Conservation (phyloP, 2,113 vertebrate species). For the Pimephales promelas region DNA sequence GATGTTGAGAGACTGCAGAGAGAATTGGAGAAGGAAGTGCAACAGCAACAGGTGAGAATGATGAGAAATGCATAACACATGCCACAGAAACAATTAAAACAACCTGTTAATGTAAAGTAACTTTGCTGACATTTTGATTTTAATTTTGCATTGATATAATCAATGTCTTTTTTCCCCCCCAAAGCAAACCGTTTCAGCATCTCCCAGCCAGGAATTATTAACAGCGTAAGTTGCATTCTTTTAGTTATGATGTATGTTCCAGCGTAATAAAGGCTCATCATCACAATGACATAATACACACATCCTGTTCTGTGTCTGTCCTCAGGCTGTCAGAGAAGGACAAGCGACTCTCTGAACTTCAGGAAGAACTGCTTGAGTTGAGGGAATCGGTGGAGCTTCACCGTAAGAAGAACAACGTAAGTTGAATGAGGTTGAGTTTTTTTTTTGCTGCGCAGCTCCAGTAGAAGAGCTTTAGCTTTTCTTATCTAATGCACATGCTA, state of each 20-base stretch:
- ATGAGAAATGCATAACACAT: neutral
- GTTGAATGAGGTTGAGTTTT: constrained; percentile 54
- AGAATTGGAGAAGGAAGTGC: constrained; percentile 74
- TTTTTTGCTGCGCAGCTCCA: neutral
- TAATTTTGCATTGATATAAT: neutral
- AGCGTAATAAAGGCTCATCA: neutral
- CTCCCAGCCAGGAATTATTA: constrained; percentile 69
- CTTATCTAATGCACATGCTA: neutral
- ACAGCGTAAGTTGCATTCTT: constrained; percentile 61
- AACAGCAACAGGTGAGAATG: constrained; percentile 79
- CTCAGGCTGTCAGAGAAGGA: constrained; percentile 87
- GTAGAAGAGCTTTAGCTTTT: neutral
- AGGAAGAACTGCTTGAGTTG: constrained; percentile 80
- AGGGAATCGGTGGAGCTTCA: constrained; percentile 88
- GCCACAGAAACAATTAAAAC: neutral
- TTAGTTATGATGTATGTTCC: neutral
- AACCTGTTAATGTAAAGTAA: neutral
- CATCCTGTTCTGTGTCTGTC: neutral
- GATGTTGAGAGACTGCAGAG: constrained; percentile 80
- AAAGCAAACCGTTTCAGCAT: constrained; percentile 62
- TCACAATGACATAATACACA: neutral
- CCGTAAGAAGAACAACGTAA: constrained; percentile 96
- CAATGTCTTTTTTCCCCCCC: neutral
- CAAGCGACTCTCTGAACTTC: constrained; percentile 77
- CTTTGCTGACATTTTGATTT: neutral